Evolutionary conservation across 2,113 vertebrate species (phyloP).

Genomic region (Neoarius graeffei): DNA sequence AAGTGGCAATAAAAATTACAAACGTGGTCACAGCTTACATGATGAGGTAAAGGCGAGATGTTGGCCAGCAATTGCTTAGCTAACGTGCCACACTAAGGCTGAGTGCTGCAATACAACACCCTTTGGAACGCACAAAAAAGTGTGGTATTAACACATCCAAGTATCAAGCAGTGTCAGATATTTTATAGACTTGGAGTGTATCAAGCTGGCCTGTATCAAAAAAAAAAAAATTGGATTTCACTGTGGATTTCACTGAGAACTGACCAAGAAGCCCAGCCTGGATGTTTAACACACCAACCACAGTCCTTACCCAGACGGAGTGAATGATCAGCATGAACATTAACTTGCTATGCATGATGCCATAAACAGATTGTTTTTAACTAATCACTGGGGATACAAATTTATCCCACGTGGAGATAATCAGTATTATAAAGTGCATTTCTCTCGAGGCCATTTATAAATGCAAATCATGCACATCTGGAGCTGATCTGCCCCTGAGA

Average conservation of each 20-base stretch:
- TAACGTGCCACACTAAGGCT: conserved; percentile 20
- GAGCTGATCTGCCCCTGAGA: conserved; percentile 51
- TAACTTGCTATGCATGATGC: conserved; percentile 51
- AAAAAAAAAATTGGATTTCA: conserved; percentile 3
- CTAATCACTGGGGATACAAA: conserved; percentile 57
- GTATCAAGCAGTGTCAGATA: conserved; percentile 30
- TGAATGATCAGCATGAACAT: conserved; percentile 48
- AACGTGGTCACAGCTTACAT: conserved; percentile 44
- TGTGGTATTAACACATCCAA: conserved; percentile 31
- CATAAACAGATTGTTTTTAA: conserved; percentile 60
- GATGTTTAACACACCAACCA: background rate
- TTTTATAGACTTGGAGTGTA: conserved; percentile 43
- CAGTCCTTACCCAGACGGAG: conserved; percentile 16
- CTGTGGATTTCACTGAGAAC: conserved; percentile 21
- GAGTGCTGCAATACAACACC: conserved; percentile 8
- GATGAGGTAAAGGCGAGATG: conserved; percentile 47
- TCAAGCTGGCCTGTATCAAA: conserved; percentile 22
- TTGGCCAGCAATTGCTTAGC: conserved; percentile 31
- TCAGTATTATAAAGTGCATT: conserved; percentile 52
- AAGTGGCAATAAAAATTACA: conserved; percentile 44
- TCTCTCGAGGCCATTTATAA: conserved; percentile 56
- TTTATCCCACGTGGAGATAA: conserved; percentile 58
- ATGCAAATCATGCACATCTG: conserved; percentile 59
- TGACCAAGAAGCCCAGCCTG: conserved; percentile 17
- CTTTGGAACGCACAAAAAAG: conserved; percentile 31